A percentile compares a stretch with the other conserved stretches of the same genome.
Evolutionary conservation across 2,888 invertebrate species (phyloP).

Genomic region (Cetonia aurata): DNA sequence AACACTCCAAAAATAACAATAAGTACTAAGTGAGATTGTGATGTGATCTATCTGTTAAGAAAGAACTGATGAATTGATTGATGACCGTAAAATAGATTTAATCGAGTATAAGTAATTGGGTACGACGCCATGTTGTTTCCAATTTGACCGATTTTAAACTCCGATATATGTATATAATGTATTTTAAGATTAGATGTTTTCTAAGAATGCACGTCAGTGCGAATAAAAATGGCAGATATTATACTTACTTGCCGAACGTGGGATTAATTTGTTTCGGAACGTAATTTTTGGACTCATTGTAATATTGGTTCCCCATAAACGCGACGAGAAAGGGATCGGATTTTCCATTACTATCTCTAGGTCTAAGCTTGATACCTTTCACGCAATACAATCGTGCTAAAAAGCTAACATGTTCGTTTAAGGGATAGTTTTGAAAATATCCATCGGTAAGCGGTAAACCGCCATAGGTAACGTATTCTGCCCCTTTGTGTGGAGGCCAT

Average conservation of each 20-base stretch:
- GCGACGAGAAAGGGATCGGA: constrained; percentile 85
- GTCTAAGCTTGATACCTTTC: constrained; percentile 77
- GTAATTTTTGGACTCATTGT: constrained; percentile 78
- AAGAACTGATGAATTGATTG: too few relatives aligned
- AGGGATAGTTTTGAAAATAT: constrained; percentile 73
- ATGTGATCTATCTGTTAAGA: too few relatives aligned
- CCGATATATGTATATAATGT: too few relatives aligned
- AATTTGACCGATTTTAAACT: too few relatives aligned
- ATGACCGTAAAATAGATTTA: too few relatives aligned
- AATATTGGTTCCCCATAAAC: constrained; percentile 74
- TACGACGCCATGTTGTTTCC: too few relatives aligned
- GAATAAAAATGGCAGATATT: background rate
- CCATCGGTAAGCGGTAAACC: constrained; percentile 73
- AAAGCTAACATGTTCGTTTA: constrained; percentile 73
- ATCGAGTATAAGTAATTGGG: too few relatives aligned
- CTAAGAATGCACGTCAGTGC: too few relatives aligned
- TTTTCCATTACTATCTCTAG: constrained; percentile 78
- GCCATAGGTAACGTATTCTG: constrained; percentile 67
- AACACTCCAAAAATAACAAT: too few relatives aligned
- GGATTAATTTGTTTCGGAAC: constrained; percentile 83
- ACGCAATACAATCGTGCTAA: constrained; percentile 84
- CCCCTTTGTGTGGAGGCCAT: constrained; percentile 73
- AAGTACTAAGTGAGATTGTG: too few relatives aligned
- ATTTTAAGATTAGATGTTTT: too few relatives aligned
- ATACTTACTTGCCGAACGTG: constrained; percentile 80